Base-by-base conservation (phyloP, 2,888 invertebrate genomes). In the Melinopterus prodromus region DNA sequence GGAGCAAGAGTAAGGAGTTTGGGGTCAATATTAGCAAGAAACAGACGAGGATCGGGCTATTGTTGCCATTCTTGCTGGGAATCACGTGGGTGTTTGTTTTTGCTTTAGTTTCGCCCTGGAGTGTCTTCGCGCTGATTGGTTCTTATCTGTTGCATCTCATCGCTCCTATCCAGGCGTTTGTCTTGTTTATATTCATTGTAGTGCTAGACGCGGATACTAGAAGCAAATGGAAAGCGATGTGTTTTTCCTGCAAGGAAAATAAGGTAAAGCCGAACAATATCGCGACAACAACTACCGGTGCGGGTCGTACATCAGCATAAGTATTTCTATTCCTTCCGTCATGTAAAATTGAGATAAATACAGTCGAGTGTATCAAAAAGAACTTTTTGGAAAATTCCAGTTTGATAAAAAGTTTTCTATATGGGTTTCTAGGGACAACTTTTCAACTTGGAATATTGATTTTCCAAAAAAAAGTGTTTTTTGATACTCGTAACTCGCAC, bases 41-140 rank as follows among this genome's bases (percentile, higher is more conserved):
- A 16, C 72, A 12, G 69, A 80, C 79, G 3, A 77, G 79, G 15
- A 26, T 80, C 6, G 79, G 77, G 6, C 36, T 80, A 6, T 70
- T 80, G 6, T 38, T 80, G 36, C 79, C 79, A 6, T 80, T 80
- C 15, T 77, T 80, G 79, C 16, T 80, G 38, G 79, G 79, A 12
- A 74, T 80, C 12, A 80, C 79, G n/a, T 80, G 79, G 79, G 70
- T 80, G n/a, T 80, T 80, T 37, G 74, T 80, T 15, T 80, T 80
- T 16, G 79, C 79, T 2, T 37, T 80, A n/a, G 79, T 80, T 35
- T 80, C 79, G 2, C 79, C 79, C 1, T 80, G 79, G 79, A 70
- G 77, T 6, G 70, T 74, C 53, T 80, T 80, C 38, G 72, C 79
- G 0, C 37, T 80, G 16, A 77, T 74, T 15, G 79, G 79, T 16